Base-by-base conservation (phyloP, 2,113 vertebrate species). In the Bucco capensis region DNA sequence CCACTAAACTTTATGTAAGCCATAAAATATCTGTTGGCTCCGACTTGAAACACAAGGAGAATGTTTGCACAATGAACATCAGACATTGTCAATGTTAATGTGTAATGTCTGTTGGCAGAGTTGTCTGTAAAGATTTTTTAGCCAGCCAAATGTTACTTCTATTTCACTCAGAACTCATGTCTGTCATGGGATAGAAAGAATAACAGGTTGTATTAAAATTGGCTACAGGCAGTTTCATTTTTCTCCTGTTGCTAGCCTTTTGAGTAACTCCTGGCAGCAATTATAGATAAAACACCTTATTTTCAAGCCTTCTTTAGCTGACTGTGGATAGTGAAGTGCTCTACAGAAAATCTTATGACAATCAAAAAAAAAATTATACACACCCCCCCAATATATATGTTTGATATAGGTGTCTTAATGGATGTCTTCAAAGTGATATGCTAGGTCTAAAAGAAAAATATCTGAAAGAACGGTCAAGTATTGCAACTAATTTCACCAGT, bases 171-270 rank as follows among this genome's bases (percentile, higher is more conserved):
- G 88, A 93, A 92, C 57, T 76, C 88, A 19, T 19, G 65, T 93
- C 79, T 97, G 79, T 95, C 92, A 92, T n/a, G 71, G 61, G 62
- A 90, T 54, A 14, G 24, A 75, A 96, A 94, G 75, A 94, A 90
- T 80, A 95, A 81, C 86, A 94, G 91, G 87, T 94, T 96, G 77
- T 54, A 94, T 95, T 92, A 94, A 94, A 96, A 96, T 87, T 85
- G 90, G 66, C 83, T 92, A 90, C 50, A 88, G 81, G 91, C 53
- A 0, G n/a, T 87, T 90, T 74, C 6, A 64, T 72, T 95, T 91
- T 69, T 88, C 79, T 54, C 28, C 66, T 60, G 25, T 83, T 86
- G 79, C 80, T 93, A 91, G 92, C 53, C 87, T 94, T 96, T 96
- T 97, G 89, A 88, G 53, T 95, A 94, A 95, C 84, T 95, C 73